A percentile compares a stretch with the other conserved stretches of the same genome.
Conservation (phyloP, 1,140 invertebrate species). For the Drosophila takahashii region DNA sequence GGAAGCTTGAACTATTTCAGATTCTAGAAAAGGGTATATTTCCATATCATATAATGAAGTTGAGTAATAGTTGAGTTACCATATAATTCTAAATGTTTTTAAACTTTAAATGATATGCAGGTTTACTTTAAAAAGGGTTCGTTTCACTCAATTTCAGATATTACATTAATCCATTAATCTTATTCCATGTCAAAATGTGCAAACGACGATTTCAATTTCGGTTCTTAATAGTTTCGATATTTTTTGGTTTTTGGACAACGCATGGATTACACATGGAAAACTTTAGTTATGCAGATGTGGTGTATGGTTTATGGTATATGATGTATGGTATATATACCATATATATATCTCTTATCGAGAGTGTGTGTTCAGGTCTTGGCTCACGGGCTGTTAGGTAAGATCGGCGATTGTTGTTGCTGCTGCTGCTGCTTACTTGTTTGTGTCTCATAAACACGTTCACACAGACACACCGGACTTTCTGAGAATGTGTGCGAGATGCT, state of each 20-base stretch:
- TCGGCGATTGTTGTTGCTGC: slow-evolving; percentile 52
- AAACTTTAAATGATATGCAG: no score
- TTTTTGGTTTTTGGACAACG: background rate
- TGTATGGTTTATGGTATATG: no score
- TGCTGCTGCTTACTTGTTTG: slow-evolving; percentile 43
- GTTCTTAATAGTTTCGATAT: background rate
- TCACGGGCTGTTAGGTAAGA: slow-evolving; percentile 75
- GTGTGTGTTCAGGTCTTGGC: slow-evolving; percentile 43
- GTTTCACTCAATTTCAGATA: no score
- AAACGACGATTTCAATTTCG: no score
- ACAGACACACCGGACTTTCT: slow-evolving; percentile 29
- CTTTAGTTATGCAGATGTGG: slow-evolving; percentile 22
- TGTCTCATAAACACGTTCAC: slow-evolving; percentile 77
- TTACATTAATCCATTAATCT: no score
- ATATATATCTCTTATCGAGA: slow-evolving; percentile 9
- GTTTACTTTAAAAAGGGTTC: no score
- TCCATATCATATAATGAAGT: no score
- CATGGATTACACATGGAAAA: slow-evolving; percentile 6
- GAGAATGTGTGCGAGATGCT: slow-evolving; percentile 60
- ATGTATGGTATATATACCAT: background rate
- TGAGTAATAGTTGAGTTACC: no score
- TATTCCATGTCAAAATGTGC: no score
- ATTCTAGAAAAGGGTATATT: no score
- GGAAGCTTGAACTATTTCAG: no score
- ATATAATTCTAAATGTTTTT: no score